Conservation (phyloP, 2,113 vertebrate species). For the Leptobrachium leishanense region DNA sequence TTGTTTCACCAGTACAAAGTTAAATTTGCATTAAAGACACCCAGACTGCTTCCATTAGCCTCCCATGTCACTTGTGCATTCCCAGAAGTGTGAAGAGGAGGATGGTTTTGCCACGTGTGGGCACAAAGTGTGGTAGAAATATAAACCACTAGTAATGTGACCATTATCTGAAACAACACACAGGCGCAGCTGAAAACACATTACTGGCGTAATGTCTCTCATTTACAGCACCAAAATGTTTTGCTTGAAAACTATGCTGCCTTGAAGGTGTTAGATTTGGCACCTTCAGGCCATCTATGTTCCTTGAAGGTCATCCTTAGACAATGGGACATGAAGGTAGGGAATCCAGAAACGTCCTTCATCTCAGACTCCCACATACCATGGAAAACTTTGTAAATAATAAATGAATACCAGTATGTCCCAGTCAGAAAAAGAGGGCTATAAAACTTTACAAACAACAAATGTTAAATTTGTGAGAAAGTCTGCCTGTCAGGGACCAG, state of each 20-base stretch:
- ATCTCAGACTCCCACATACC: background rate
- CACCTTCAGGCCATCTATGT: background rate
- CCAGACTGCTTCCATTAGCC: background rate
- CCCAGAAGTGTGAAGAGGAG: constrained; percentile 25
- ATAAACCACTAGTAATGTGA: constrained; percentile 32
- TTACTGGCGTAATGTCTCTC: constrained; percentile 53
- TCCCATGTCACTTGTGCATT: constrained; percentile 1
- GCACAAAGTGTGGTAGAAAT: background rate
- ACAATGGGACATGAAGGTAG: background rate
- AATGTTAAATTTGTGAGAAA: background rate
- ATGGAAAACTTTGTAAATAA: background rate
- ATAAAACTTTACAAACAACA: background rate
- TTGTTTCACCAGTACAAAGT: too few species aligned
- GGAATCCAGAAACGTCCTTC: background rate
- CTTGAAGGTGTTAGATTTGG: constrained; percentile 22
- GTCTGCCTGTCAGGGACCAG: background rate
- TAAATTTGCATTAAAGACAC: too few species aligned
- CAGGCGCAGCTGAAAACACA: constrained; percentile 63
- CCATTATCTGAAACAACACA: constrained; percentile 49
- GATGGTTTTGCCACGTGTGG: constrained; percentile 4
- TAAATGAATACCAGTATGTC: too few species aligned
- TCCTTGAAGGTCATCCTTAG: background rate
- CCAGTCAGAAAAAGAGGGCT: background rate
- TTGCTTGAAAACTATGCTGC: background rate
- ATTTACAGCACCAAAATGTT: constrained; percentile 4